Evolutionary conservation across 2,113 vertebrate species (phyloP).

Genomic region (Genyomyrus donnyi): DNA sequence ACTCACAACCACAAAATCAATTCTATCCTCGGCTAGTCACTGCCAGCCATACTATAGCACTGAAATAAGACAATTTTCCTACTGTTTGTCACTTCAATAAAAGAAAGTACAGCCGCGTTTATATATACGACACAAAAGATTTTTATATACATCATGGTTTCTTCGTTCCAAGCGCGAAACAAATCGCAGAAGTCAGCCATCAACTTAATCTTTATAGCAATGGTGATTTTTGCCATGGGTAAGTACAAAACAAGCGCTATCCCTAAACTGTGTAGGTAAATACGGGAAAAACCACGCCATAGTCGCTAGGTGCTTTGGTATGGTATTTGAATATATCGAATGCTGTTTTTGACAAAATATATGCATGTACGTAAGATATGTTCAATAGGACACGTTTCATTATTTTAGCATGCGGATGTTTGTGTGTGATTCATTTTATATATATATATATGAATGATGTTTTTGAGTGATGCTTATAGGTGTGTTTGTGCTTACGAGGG

Average conservation of each 20-base stretch:
- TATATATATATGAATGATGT: not conserved
- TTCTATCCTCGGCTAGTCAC: conserved; percentile 52
- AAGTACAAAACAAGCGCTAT: conserved; percentile 25
- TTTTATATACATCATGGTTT: conserved; percentile 23
- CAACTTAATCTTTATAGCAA: conserved; percentile 29
- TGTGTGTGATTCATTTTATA: not conserved
- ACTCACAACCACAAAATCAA: conserved; percentile 53
- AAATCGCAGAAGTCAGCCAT: conserved; percentile 23
- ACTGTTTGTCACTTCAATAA: conserved; percentile 20
- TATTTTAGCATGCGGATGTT: not conserved
- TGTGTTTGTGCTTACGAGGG: not conserved
- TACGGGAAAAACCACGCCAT: not conserved
- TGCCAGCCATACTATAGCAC: conserved; percentile 58
- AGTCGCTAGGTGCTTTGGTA: not conserved
- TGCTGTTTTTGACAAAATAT: not conserved
- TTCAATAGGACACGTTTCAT: not conserved
- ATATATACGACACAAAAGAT: not conserved
- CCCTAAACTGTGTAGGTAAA: not conserved
- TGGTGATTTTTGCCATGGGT: conserved; percentile 32
- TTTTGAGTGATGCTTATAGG: not conserved
- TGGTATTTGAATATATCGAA: not conserved
- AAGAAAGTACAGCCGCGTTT: not conserved
- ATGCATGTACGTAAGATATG: not conserved
- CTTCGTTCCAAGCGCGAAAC: conserved; percentile 18
- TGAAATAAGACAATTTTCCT: conserved; percentile 33